Evolutionary conservation across 1,140 invertebrate species (phyloP), one percentile per base, ranked within the genome.

Genomic region (Dinoponera quadriceps): DNA sequence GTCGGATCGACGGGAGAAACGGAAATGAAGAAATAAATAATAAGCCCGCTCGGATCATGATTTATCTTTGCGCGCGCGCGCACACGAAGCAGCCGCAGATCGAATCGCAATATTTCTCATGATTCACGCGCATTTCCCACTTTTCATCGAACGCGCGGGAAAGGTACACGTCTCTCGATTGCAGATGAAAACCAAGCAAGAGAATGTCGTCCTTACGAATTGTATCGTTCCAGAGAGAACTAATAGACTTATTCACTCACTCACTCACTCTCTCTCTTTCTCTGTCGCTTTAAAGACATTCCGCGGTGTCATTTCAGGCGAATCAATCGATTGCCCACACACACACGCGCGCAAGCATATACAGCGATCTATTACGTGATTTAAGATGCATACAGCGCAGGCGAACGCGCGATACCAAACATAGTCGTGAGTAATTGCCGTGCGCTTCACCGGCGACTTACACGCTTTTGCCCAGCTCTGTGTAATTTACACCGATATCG

Each of bases 11-110:
- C 33, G 65, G 38, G 4, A 78, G 49, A 55, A 78, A 59, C 75
- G 51, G 33, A 78, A 78, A 69, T 78, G 33, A 78, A 78, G 51
- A 78, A 78, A 69, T 78, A 78, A 78, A 78, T 78, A 78, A 78
- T 78, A 78, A 78, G 51, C 63, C 29, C 22, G 49, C 74, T 38
- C 33, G 11, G 38, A 22, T 68, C 75, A 27, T 69, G 22, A 69
- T 69, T 78, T 78, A 78, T 78, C 63, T 44, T 11, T 9, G 38
- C 38, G 38, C 38, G 38, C 38, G 4, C 38, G 38, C 49, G 33
- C n/a, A 63, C 29, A 3, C 49, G 33, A 78, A 57, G 75, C 49
- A 29, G 0, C 33, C 33, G 75, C 49, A 44, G 63, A 78, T 69
- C 49, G 18, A 78, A 57, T 69, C 63, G 75, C 75, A 69, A 55